Evolutionary conservation across 2,113 vertebrate species (phyloP).

Genomic region (Pogona vitticeps): DNA sequence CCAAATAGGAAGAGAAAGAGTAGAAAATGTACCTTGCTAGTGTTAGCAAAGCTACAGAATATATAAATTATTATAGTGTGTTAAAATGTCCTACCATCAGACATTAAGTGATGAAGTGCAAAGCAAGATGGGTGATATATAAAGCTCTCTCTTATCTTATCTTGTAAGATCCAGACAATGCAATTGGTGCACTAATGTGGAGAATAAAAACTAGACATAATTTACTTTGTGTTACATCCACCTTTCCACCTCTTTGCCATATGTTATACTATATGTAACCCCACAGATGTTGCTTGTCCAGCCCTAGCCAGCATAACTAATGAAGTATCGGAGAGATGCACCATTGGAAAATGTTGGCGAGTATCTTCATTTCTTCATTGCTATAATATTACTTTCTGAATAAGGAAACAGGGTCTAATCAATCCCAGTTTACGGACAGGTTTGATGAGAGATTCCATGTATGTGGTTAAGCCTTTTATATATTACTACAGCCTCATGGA

Average conservation of each 20-base stretch:
- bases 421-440: background rate
- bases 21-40: background rate
- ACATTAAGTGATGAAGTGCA: constrained; percentile 6
- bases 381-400: background rate
- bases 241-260: background rate
- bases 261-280: background rate
- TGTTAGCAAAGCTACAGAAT: constrained; percentile 5
- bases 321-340: background rate
- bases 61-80: constrained; percentile 6
- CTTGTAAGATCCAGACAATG: background rate
- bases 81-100: background rate
- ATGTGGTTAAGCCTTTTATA: background rate
- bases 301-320: background rate
- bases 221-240: background rate
- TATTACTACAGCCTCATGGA: background rate
- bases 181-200: background rate
- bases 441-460: background rate
- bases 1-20: background rate
- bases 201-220: background rate
- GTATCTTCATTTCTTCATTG: too few relatives aligned
- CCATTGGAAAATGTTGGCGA: too few relatives aligned
- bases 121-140: background rate
- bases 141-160: background rate
- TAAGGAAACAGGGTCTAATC: background rate
- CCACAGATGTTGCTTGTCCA: background rate